phyloP scores from a whole-genome alignment of 2,113 vertebrate species.

The Albula goreensis region DNA sequence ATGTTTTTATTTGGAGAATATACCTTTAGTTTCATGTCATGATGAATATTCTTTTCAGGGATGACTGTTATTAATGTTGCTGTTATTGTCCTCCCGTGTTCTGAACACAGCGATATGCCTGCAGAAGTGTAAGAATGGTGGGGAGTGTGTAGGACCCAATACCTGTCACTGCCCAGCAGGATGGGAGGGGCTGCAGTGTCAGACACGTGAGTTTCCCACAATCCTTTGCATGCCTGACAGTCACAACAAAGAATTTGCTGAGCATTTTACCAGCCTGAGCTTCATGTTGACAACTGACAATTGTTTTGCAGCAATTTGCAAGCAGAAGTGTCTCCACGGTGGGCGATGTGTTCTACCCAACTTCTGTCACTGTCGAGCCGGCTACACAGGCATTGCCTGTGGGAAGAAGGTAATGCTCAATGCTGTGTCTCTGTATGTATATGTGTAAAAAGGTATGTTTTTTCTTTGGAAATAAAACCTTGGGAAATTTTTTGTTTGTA shows the following conservation, averaged over 20 bases:
- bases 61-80: not conserved
- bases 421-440: no score
- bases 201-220: constrained; percentile 74
- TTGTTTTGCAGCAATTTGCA: constrained; percentile 77
- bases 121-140: constrained; percentile 84
- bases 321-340: constrained; percentile 77
- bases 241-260: not conserved
- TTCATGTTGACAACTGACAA: not conserved
- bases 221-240: not conserved
- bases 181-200: constrained; percentile 85
- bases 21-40: not conserved
- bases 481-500: no score
- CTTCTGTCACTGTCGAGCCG: constrained; percentile 77
- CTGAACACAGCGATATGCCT: constrained; percentile 76
- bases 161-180: constrained; percentile 75
- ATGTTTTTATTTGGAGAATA: not conserved
- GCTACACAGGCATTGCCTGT: constrained; percentile 77
- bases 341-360: constrained; percentile 79
- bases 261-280: not conserved
- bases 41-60: not conserved
- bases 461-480: no score
- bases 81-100: not conserved
- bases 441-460: no score
- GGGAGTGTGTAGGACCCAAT: constrained; percentile 81
- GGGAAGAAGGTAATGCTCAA: constrained; percentile 64